A percentile compares a stretch with the other conserved stretches of the same genome.
phyloP scores from a whole-genome alignment of 2,797 vertebrate species.

The Ateles fusciceps region DNA sequence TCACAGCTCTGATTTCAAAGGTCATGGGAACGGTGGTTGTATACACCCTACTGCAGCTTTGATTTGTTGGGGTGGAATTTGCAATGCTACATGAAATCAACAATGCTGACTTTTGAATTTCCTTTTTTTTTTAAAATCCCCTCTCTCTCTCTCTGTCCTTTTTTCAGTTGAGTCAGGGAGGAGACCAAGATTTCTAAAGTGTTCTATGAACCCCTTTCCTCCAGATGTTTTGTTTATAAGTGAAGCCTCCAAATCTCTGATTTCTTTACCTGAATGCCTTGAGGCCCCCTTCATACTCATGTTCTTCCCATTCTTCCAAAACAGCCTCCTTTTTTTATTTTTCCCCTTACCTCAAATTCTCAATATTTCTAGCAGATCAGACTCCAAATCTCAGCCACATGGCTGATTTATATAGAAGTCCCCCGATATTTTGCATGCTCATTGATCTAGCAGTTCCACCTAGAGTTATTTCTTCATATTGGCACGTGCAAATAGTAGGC shows the following conservation, averaged over 20 bases:
- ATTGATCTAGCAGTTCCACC: background rate
- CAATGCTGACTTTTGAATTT: background rate
- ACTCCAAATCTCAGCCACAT: background rate
- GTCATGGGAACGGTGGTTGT: background rate
- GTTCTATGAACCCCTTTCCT: background rate
- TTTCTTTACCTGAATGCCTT: background rate
- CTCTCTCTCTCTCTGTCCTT: background rate
- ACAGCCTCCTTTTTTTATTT: background rate
- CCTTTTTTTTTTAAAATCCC: background rate
- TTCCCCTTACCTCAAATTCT: constrained; percentile 8
- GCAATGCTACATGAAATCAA: background rate
- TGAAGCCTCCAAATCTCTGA: background rate
- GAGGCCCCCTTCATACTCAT: background rate
- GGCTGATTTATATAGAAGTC: background rate
- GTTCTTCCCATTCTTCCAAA: background rate
- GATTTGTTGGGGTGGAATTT: background rate
- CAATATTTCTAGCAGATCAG: background rate
- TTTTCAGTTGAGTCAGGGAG: background rate
- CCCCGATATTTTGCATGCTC: background rate
- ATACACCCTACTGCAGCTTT: background rate
- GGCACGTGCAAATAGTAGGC: background rate
- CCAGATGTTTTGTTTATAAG: background rate
- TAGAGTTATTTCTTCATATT: background rate
- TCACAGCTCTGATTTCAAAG: background rate
- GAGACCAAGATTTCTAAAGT: background rate